Conservation (phyloP, 2,113 vertebrate genomes). For the Himantopus leucocephalus region DNA sequence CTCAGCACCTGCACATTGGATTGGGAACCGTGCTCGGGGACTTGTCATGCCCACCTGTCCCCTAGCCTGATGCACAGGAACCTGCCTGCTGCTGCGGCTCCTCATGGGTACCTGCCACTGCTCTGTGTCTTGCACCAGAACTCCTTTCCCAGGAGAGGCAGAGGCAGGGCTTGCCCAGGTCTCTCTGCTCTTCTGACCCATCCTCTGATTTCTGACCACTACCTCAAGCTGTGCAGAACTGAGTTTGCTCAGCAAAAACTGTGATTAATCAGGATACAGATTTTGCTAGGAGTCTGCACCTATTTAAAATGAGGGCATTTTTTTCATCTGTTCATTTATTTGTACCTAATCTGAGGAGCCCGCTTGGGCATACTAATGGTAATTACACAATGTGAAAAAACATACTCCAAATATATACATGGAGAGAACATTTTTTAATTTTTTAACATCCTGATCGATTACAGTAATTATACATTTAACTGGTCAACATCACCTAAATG, state of each 20-base stretch:
- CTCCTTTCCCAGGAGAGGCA: not conserved
- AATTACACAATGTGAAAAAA: not conserved
- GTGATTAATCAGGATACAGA: not conserved
- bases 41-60: not conserved
- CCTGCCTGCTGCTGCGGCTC: not conserved
- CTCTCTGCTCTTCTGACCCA: not conserved
- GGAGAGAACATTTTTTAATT: not conserved
- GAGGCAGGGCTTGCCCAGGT: not conserved
- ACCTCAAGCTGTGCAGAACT: not conserved
- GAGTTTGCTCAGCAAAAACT: not conserved
- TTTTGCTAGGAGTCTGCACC: not conserved
- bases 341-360: not conserved
- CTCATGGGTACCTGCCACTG: not conserved
- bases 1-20: not conserved
- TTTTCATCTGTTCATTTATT: not conserved
- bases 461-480: slow-evolving; percentile 31
- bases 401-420: not conserved
- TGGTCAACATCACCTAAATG: slow-evolving; percentile 37
- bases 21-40: not conserved
- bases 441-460: slow-evolving; percentile 19
- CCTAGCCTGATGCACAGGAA: not conserved
- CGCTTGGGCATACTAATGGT: not conserved
- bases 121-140: not conserved
- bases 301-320: not conserved
- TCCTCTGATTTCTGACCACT: not conserved